phyloP scores from a whole-genome alignment of 2,797 vertebrate species.

The Pseudomugil tenellus region DNA sequence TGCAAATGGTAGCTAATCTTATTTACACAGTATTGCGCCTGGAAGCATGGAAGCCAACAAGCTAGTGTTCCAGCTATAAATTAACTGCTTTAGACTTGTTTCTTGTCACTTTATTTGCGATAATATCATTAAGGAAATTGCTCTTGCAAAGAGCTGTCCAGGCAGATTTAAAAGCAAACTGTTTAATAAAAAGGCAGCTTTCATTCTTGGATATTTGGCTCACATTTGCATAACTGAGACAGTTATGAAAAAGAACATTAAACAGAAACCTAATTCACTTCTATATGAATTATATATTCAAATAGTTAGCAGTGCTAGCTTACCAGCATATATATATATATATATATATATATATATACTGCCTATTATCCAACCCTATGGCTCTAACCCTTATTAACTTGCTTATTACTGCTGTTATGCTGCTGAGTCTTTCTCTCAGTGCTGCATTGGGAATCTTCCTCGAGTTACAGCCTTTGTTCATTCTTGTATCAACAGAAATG shows the following conservation, averaged over 20 bases:
- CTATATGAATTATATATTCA: not conserved
- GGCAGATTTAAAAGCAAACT: not conserved
- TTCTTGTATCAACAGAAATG: constrained; percentile 40
- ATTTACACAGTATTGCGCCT: constrained; percentile 12
- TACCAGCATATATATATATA: too few relatives aligned
- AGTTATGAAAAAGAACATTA: not conserved
- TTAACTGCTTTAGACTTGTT: constrained; percentile 1
- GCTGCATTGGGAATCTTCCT: constrained; percentile 66
- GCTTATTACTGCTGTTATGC: constrained; percentile 58
- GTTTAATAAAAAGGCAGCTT: constrained; percentile 2
- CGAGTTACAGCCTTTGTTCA: constrained; percentile 76
- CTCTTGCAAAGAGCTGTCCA: not conserved
- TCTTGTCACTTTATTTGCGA: not conserved
- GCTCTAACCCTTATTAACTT: not conserved
- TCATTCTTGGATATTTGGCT: not conserved
- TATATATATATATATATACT: not conserved
- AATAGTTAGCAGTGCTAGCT: not conserved
- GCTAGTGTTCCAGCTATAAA: not conserved
- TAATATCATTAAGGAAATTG: not conserved
- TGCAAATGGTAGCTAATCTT: constrained; percentile 17
- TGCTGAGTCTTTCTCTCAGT: constrained; percentile 69
- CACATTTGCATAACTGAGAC: not conserved
- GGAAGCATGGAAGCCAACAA: not conserved
- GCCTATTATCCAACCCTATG: not conserved
- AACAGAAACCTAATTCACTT: not conserved